Evolutionary conservation across 37 sponge, comb jelly and placozoan genomes (phyloP), one percentile per base, ranked within the genome.

Genomic region (Agelas oroides): DNA sequence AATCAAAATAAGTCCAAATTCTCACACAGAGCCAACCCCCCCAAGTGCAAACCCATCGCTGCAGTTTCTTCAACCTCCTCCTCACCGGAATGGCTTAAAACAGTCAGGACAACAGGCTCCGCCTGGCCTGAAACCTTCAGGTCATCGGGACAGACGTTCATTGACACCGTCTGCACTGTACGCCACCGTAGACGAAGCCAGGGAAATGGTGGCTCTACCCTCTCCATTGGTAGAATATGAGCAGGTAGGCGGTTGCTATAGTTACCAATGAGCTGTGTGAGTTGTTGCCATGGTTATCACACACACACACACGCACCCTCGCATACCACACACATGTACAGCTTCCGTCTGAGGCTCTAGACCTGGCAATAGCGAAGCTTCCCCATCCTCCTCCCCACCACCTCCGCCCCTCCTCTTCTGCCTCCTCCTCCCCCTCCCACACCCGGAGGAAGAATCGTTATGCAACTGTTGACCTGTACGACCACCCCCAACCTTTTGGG

Each of bases 161-260:
- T 19, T 6, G 18, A 32, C 6, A 28, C 69, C 46, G 34, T 23
- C 46, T 5, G 73, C 32, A 16, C 35, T 55, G 32, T 80, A 80
- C 58, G 57, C 67, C 19, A 32, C 70, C 11, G 36, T 80, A 70
- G 81, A 80, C 31, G 79, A 78, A 27, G 21, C 39, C 46, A n/a
- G n/a, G n/a, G n/a, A n/a, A n/a, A n/a, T n/a, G n/a, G 8, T 46
- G 46, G 46, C 46, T 8, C 36, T 73, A 33, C 84, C 75, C 28
- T 84, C 84, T n/a, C 84, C 84, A 52, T 33, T 84, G 24, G 37
- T 65, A 32, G 73, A 83, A 3, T 73, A 23, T 38, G 61, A 83
- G 21, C 54, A 35, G 73, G 83, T 83, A 36, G 40, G 65, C 1
- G 46, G 8, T 8, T 46, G 46, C 8, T 12, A 8, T 46, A 46